phyloP scores from a whole-genome alignment of 2,113 vertebrate species.

The Mohoua ochrocephala region DNA sequence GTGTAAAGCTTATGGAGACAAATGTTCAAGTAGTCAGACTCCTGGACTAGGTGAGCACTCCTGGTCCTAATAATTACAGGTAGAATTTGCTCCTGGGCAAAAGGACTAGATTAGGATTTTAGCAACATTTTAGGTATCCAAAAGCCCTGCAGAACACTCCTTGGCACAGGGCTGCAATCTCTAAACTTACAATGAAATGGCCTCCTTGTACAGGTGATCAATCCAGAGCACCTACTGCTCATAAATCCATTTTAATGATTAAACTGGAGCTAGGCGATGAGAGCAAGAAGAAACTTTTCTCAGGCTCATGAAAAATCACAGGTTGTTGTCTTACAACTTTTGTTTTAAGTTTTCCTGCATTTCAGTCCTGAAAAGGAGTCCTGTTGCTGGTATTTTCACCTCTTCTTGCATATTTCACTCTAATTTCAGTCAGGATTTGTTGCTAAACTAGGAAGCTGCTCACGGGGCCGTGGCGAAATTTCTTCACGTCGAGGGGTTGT shows the following conservation, averaged over 20 bases:
- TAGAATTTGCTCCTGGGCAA: not conserved
- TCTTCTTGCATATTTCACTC: not conserved
- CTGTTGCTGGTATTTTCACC: not conserved
- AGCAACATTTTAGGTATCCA: not conserved
- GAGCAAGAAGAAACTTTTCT: not conserved
- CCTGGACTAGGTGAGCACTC: constrained; percentile 20
- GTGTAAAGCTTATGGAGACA: constrained; percentile 53
- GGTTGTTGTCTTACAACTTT: not conserved
- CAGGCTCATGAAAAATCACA: not conserved
- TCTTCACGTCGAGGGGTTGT: not conserved
- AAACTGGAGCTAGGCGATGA: not conserved
- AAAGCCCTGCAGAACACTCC: not conserved
- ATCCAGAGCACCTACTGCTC: not conserved
- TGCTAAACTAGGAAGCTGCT: not conserved
- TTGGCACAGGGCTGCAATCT: not conserved
- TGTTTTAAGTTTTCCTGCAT: not conserved
- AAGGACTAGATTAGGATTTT: not conserved
- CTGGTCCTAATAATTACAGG: constrained; percentile 33
- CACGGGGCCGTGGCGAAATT: rapidly evolving
- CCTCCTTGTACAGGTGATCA: not conserved
- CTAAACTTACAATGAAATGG: not conserved
- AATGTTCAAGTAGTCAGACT: constrained; percentile 31
- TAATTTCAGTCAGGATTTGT: not conserved
- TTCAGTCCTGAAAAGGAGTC: not conserved
- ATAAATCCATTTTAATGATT: not conserved